These are phyloP conservation scores for Euwallacea fornicatus DNA, from an alignment of 1,140 invertebrate species.

Conservation along the genomic window DNA sequence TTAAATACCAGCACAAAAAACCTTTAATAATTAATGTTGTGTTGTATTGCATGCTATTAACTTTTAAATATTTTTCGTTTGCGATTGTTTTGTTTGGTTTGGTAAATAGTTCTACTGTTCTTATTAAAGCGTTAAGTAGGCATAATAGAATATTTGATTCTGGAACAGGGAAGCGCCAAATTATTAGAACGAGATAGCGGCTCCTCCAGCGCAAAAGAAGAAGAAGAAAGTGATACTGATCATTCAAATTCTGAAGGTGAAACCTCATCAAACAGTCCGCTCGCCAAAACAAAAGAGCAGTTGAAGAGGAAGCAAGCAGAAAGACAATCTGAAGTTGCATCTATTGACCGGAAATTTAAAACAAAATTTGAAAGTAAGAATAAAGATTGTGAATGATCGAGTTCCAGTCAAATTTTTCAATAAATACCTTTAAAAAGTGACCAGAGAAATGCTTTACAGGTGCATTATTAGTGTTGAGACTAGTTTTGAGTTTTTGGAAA, in stretches of 20 bases:
- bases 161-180: background rate
- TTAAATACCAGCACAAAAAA: background rate
- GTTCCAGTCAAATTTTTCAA: background rate
- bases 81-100: too few relatives aligned
- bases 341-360: slow-evolving; percentile 25
- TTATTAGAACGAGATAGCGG: slow-evolving; percentile 36
- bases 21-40: background rate
- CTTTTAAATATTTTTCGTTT: slow-evolving; percentile 1
- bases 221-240: slow-evolving; percentile 41
- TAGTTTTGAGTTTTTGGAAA: too few relatives aligned
- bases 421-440: too few relatives aligned
- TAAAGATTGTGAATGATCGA: background rate
- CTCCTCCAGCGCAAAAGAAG: slow-evolving; percentile 41
- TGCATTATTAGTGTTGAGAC: too few relatives aligned
- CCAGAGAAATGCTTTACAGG: too few relatives aligned
- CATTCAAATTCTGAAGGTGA: slow-evolving; percentile 38
- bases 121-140: too few relatives aligned
- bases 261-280: slow-evolving; percentile 35
- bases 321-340: slow-evolving; percentile 16
- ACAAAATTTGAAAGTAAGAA: slow-evolving; percentile 27
- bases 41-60: background rate
- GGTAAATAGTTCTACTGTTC: too few relatives aligned
- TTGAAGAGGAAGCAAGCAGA: slow-evolving; percentile 20
- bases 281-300: slow-evolving; percentile 21
- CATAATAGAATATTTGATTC: too few relatives aligned